phyloP scores from a whole-genome alignment of 23 tunicate species.

The Botrylloides violaceus region DNA sequence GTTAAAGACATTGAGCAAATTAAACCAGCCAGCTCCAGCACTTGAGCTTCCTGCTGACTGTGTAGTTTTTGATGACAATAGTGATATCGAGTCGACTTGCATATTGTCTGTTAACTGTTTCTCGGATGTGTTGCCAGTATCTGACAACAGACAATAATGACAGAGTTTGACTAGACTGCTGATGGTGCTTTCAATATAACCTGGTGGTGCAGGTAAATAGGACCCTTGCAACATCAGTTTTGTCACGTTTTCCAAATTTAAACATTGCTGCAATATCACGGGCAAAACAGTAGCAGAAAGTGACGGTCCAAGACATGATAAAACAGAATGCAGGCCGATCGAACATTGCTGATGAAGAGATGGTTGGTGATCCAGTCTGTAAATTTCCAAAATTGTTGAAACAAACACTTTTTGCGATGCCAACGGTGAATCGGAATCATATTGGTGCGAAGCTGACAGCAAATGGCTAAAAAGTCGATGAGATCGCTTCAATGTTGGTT shows the following conservation, averaged over 20 bases:
- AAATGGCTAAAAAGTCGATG: slow-evolving; percentile 17
- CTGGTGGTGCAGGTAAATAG: background rate
- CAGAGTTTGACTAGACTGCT: background rate
- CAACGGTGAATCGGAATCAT: slow-evolving; percentile 15
- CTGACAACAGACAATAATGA: slow-evolving; percentile 14
- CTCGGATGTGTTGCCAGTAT: slow-evolving; percentile 3
- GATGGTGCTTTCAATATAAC: slow-evolving; percentile 9
- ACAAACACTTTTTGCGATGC: slow-evolving; percentile 23
- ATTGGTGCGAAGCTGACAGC: slow-evolving; percentile 18
- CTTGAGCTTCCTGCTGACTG: slow-evolving; percentile 11
- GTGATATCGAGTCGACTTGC: slow-evolving; percentile 4
- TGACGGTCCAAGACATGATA: slow-evolving; percentile 31
- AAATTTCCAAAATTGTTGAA: slow-evolving; percentile 12
- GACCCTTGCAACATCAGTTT: background rate
- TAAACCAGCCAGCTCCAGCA: slow-evolving; percentile 34
- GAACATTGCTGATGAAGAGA: slow-evolving; percentile 18
- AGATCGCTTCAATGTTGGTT: slow-evolving; percentile 17
- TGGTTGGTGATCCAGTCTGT: slow-evolving; percentile 8
- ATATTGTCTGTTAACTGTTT: background rate
- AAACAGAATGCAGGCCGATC: slow-evolving; percentile 18
- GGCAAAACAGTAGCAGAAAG: slow-evolving; percentile 41
- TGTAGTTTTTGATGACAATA: background rate
- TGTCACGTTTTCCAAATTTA: slow-evolving; percentile 45
- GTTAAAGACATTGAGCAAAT: slow-evolving; percentile 56
- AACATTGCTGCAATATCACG: slow-evolving; percentile 39